Base-by-base conservation (phyloP, 2,888 invertebrate genomes). In the Coenonympha glycerion region DNA sequence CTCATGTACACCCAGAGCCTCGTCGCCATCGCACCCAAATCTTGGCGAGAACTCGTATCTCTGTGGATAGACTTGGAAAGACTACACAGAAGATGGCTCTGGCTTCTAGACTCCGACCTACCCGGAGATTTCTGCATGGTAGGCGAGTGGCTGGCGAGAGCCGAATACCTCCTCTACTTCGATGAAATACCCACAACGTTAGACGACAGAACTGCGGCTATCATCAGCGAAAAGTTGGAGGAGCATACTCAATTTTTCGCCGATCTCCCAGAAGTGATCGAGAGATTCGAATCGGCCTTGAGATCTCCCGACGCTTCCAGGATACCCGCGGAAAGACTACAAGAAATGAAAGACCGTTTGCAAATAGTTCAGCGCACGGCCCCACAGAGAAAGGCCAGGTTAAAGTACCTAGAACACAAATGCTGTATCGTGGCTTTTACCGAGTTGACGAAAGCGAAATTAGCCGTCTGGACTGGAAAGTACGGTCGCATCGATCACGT, bases 361-460 rank as follows among this genome's bases (percentile, higher is more conserved):
- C 91, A 92, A 58, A 91, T 90, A 18, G 90, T 96, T 53, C 92
- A 91, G 62, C 90, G 91, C 52, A 91, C 91, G 63, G 95, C 96
- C 28, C 92, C 93, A 13, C 93, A 95, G 68, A 90, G 96, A 60
- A 91, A 95, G 71, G 93, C 95, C 50, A 91, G 92, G 73, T 90
- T 96, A 71, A 96, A 96, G 81, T 96, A 94, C 88, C 89, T 96
- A 60, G 96, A 96, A 81, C 96, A 96, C 82, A 96, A 96, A 87
- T 96, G 96, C 81, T 96, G 96, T 81, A 90, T 98, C 65, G 92
- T 97, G 67, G 96, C 96, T 56, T 96, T 97, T 84, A 91, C 98
- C 50, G 94, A 95, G 76, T 88, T 96, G 59, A 94, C 97, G 30
- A 97, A 97, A 87, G 93, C 92, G 52, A 97, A 97, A 77, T 89